A percentile compares a stretch with the other conserved stretches of the same genome.
These are phyloP conservation scores for Takifugu flavidus DNA, from an alignment of 2,113 vertebrate species.

Conservation along the genomic window DNA sequence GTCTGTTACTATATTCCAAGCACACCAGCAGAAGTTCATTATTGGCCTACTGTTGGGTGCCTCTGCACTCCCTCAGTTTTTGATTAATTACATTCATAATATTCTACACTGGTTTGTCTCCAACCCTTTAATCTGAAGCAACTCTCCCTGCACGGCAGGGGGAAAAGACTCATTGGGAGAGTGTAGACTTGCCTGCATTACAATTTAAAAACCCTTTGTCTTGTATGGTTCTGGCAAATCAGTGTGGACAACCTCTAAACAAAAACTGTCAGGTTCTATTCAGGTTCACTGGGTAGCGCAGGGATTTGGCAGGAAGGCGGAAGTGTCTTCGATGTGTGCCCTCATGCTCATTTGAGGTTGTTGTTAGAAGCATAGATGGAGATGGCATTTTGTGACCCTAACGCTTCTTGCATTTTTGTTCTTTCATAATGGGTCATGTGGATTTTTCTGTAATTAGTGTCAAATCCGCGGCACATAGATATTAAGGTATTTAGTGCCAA, in stretches of 20 bases:
- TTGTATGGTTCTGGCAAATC: slow-evolving; percentile 62
- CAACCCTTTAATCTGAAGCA: slow-evolving; percentile 58
- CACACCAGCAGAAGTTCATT: slow-evolving; percentile 62
- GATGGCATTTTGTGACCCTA: slow-evolving; percentile 40
- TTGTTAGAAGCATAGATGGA: slow-evolving; percentile 49
- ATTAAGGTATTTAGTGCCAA: slow-evolving; percentile 15
- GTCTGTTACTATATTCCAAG: slow-evolving; percentile 38
- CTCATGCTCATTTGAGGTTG: slow-evolving; percentile 55
- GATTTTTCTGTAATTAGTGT: slow-evolving; percentile 30
- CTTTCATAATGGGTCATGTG: slow-evolving; percentile 45
- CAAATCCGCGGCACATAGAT: slow-evolving; percentile 23
- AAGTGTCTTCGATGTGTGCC: slow-evolving; percentile 59
- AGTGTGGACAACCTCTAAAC: slow-evolving; percentile 75
- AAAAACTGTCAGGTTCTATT: slow-evolving; percentile 76
- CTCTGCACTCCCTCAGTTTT: slow-evolving; percentile 60
- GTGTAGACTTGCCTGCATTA: slow-evolving; percentile 57
- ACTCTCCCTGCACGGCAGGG: slow-evolving; percentile 39
- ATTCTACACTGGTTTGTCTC: slow-evolving; percentile 64
- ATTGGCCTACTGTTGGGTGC: slow-evolving; percentile 48
- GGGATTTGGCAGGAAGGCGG: slow-evolving; percentile 66
- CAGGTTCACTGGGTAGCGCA: slow-evolving; percentile 50
- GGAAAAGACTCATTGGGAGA: slow-evolving; percentile 67
- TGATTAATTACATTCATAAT: slow-evolving; percentile 68
- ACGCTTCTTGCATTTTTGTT: slow-evolving; percentile 32
- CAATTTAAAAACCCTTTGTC: slow-evolving; percentile 71